phyloP scores from a whole-genome alignment of 2,113 vertebrate species.

The Syngnathus typhle region DNA sequence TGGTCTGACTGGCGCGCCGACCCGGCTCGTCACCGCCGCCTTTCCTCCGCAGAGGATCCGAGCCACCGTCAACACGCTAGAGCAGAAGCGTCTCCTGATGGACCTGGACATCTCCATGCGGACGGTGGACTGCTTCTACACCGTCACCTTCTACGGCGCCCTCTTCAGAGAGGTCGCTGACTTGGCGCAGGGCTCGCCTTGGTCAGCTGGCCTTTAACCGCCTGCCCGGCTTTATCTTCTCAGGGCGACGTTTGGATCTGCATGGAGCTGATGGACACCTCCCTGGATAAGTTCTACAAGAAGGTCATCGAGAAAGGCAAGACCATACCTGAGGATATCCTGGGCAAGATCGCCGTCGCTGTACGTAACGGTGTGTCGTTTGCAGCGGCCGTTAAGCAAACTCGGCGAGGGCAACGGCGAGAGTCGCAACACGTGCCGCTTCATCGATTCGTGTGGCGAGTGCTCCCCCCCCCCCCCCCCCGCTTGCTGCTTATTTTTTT shows the following conservation, averaged over 20 bases:
- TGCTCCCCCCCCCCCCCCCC: no score
- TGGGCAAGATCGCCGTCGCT: slow-evolving; percentile 96
- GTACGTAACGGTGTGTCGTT: slow-evolving; percentile 59
- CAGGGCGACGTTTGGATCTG: slow-evolving; percentile 99
- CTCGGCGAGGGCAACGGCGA: no score
- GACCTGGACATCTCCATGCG: slow-evolving; percentile 98
- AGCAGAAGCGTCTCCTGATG: slow-evolving; percentile 98
- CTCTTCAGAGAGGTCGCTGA: slow-evolving; percentile 93
- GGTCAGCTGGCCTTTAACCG: not conserved
- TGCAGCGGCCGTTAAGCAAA: no score
- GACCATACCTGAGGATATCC: slow-evolving; percentile 92
- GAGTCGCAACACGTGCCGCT: no score
- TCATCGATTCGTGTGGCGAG: no score
- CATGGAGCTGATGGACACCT: slow-evolving; percentile 99
- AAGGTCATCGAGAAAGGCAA: slow-evolving; percentile 91
- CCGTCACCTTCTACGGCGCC: slow-evolving; percentile 97
- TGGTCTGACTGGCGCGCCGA: no score
- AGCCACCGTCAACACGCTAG: slow-evolving; percentile 95
- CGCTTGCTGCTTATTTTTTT: no score
- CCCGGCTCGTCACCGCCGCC: not conserved
- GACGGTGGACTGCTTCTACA: slow-evolving; percentile 95
- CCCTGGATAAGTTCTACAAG: slow-evolving; percentile 98
- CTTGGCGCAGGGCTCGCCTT: not conserved
- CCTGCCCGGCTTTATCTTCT: not conserved
- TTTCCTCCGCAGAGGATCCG: slow-evolving; percentile 79